Base-by-base conservation (phyloP, 2,888 invertebrate species). In the Luffia ferchaultella region DNA sequence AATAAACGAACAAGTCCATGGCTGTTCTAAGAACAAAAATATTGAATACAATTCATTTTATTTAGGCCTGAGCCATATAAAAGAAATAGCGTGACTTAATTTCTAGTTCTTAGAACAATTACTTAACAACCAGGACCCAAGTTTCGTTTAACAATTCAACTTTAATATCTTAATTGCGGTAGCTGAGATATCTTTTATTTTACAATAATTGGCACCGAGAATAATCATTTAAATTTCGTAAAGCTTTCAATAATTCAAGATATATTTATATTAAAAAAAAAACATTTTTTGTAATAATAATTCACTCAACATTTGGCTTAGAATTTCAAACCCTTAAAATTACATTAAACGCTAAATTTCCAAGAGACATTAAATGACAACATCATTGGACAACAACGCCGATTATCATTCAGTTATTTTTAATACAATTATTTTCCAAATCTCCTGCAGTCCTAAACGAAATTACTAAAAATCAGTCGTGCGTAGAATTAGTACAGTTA, bases 131-230 rank as follows among this genome's bases (percentile, higher is more conserved):
- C n/a, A n/a, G n/a, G n/a, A n/a, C n/a, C n/a, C n/a, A n/a, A n/a
- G n/a, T n/a, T n/a, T n/a, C n/a, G n/a, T n/a, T n/a, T n/a, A n/a
- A n/a, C n/a, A n/a, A n/a, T n/a, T n/a, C n/a, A n/a, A n/a, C n/a
- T n/a, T n/a, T n/a, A n/a, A n/a, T n/a, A n/a, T n/a, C n/a, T n/a
- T n/a, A n/a, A n/a, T n/a, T n/a, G n/a, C n/a, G n/a, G n/a, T n/a
- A n/a, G n/a, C n/a, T n/a, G n/a, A n/a, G n/a, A n/a, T n/a, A n/a
- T n/a, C n/a, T n/a, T n/a, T n/a, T n/a, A n/a, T n/a, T 30, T 30
- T 30, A 30, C 63, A 66, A 62, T 66, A 66, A 69, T 71, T 71
- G 70, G 70, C 70, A 71, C 70, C 64, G 62, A 65, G 63, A 70
- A 30, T 12, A 7, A 7, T 12, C 5, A n/a, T n/a, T n/a, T 7